phyloP scores from a whole-genome alignment of 2,113 vertebrate genomes.

The Hyla sarda region DNA sequence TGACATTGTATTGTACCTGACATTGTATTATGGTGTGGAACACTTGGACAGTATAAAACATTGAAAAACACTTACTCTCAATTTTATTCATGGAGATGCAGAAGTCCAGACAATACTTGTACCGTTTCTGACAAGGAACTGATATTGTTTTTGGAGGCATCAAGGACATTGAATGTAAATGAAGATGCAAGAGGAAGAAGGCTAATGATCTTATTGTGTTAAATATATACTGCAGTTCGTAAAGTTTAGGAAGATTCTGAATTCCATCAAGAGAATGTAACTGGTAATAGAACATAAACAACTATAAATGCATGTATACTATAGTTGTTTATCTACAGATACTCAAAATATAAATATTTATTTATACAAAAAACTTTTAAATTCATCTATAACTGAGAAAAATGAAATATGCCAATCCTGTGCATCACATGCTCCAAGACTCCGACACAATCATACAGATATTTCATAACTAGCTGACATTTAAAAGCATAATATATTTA shows the following conservation, averaged over 20 bases:
- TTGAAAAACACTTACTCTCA: conserved; percentile 46
- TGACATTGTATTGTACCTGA: too few relatives aligned
- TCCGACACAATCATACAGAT: too few relatives aligned
- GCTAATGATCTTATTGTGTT: conserved; percentile 53
- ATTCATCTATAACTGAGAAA: too few relatives aligned
- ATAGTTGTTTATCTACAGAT: neutral
- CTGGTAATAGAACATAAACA: conserved; percentile 8
- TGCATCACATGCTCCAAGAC: neutral
- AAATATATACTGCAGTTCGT: conserved; percentile 55
- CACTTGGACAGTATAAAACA: neutral
- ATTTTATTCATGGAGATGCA: conserved; percentile 55
- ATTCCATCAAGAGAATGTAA: conserved; percentile 62
- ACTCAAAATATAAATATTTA: neutral
- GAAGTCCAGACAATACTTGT: conserved; percentile 52
- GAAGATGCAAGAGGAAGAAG: conserved; percentile 60
- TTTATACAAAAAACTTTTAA: neutral
- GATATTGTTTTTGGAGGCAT: conserved; percentile 59
- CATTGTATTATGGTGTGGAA: neutral
- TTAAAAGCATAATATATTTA: neutral
- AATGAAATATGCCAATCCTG: too few relatives aligned
- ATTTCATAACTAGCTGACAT: neutral
- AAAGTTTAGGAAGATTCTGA: conserved; percentile 59
- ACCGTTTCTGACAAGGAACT: conserved; percentile 32
- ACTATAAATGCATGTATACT: neutral
- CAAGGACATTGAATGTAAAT: conserved; percentile 45